Conservation (phyloP, 2,113 vertebrate genomes). For the Pithys albifrons region DNA sequence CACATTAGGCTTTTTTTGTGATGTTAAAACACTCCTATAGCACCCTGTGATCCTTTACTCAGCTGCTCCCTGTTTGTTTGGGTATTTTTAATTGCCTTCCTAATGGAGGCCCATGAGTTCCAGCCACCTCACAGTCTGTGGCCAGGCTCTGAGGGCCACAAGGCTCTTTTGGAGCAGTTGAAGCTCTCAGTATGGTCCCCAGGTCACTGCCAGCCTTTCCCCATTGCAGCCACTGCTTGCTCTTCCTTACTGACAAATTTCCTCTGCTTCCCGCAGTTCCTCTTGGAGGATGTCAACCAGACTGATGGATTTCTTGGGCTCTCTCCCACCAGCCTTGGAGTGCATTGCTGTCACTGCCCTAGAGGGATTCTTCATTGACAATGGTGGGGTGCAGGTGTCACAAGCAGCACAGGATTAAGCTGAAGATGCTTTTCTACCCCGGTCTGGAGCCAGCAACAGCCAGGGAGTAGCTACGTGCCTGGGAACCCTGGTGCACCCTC, state of each 20-base stretch:
- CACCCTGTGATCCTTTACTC: background rate
- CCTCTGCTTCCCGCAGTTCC: background rate
- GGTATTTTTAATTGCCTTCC: background rate
- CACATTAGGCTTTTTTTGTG: background rate
- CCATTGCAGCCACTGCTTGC: background rate
- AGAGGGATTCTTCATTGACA: background rate
- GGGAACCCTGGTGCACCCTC: background rate
- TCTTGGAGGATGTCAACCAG: background rate
- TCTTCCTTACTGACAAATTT: background rate
- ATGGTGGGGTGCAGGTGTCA: background rate
- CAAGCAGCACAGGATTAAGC: background rate
- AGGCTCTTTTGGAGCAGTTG: background rate
- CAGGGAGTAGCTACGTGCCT: background rate
- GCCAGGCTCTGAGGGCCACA: background rate
- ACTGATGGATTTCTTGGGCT: background rate
- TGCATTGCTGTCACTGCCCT: background rate
- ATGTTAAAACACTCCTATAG: background rate
- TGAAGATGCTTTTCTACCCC: background rate
- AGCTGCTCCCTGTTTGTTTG: background rate
- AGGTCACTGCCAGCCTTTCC: background rate
- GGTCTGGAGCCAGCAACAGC: background rate
- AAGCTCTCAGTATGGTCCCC: background rate
- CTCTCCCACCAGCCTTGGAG: background rate
- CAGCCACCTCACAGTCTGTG: background rate
- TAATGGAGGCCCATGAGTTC: background rate